phyloP scores from a whole-genome alignment of 1,140 invertebrate species.

The Schmidtea mediterranea region DNA sequence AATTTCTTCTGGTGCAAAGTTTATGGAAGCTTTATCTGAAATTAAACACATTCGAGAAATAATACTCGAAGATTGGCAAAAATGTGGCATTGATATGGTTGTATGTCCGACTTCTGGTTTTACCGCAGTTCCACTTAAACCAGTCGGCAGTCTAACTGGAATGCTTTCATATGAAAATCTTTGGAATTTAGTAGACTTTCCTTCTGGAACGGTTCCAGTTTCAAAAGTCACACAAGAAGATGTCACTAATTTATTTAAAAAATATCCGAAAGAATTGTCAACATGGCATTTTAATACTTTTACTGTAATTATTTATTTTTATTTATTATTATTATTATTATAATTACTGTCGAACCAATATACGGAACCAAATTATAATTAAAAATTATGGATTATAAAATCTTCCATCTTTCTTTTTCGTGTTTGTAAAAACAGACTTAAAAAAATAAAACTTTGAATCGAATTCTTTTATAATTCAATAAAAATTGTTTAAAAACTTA shows the following conservation, averaged over 20 bases:
- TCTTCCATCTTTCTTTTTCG: no score
- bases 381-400: no score
- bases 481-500: no score
- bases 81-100: background rate
- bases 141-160: background rate
- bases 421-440: no score
- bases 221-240: slow-evolving; percentile 17
- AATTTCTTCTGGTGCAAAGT: no score
- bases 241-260: background rate
- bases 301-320: no score
- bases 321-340: no score
- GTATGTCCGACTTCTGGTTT: slow-evolving; percentile 1
- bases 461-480: no score
- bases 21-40: no score
- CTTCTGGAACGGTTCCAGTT: slow-evolving; percentile 17
- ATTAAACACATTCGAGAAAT: background rate
- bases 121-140: background rate
- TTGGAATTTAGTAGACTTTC: slow-evolving; percentile 19
- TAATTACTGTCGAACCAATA: no score
- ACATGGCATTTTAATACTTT: background rate
- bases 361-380: no score
- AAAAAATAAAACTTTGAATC: no score
- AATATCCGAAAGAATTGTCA: background rate
- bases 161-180: slow-evolving; percentile 8
- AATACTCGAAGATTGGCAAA: background rate